phyloP scores from a whole-genome alignment of 2,797 vertebrate species.

The Poeciliopsis gracilis region DNA sequence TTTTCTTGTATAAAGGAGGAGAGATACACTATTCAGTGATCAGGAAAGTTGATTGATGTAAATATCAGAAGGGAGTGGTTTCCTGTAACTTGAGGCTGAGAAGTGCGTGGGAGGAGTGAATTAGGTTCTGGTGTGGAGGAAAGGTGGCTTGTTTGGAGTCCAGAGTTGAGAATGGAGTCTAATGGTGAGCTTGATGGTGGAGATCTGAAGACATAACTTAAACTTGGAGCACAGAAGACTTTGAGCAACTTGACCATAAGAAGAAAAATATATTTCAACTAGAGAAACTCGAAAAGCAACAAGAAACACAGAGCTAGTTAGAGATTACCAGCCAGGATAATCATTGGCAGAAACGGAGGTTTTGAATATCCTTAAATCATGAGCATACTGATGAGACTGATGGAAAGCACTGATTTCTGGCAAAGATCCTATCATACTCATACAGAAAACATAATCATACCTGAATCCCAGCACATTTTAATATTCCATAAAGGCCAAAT shows the following conservation, averaged over 20 bases:
- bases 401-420: not conserved
- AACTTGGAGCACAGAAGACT: not conserved
- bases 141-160: not conserved
- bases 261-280: not conserved
- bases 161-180: not conserved
- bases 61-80: not conserved
- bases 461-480: not conserved
- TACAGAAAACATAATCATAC: not conserved
- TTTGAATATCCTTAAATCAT: not conserved
- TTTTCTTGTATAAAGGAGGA: not conserved
- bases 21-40: not conserved
- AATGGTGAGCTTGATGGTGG: not conserved
- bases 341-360: not conserved
- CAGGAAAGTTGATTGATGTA: not conserved
- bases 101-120: not conserved
- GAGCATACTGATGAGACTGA: not conserved
- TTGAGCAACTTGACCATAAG: not conserved
- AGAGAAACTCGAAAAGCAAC: not conserved
- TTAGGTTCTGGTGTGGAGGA: not conserved
- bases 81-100: not conserved
- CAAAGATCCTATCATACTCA: not conserved
- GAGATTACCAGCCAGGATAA: not conserved
- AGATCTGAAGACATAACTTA: not conserved
- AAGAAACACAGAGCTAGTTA: not conserved
- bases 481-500: not conserved